Evolutionary conservation across 2,888 invertebrate species (phyloP), one percentile per base, ranked within the genome.

Genomic region (Catocala sponsa): DNA sequence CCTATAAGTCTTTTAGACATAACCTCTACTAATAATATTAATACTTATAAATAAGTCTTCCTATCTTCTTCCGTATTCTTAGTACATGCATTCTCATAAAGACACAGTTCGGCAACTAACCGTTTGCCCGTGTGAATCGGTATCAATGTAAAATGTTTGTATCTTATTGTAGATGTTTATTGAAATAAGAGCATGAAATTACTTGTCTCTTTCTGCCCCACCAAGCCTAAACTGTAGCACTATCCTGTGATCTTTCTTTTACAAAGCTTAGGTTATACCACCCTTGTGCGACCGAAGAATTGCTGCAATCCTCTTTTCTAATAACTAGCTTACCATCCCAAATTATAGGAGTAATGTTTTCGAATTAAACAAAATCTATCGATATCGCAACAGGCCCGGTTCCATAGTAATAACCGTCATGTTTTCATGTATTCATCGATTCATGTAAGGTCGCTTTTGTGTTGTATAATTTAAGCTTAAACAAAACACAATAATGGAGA

Each of bases 61-160:
- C 13, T 43, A 38, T 48, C 5, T 63, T 4, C 63, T 62, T 65
- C 15, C 63, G 51, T 68, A 68, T 61, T 57, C 25, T 70, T 63
- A 78, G 64, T 74, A 76, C 80, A 87, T 82, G 91, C 91, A 91
- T 92, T 92, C 91, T 92, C 91, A 87, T 84, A 78, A 68, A 70
- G 63, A 72, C 75, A 76, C 72, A 72, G 53, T 55, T 79, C 62
- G 69, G 76, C 80, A 84, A 80, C 76, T 73, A 77, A 80, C 84
- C 80, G 83, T 84, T 91, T 88, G 93, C 91, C 92, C 80, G 94
- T 94, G 94, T 94, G 94, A 94, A 94, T 94, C 94, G 94, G 92
- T 91, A 80, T 85, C 70, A 82, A 85, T 85, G 84, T 83, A 80
- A 74, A 78, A 78, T 73, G 66, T 79, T 79, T 78, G 71, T 84